Percentiles rank a stretch among this genome's conserved stretches.
These are phyloP conservation scores for Phylloscopus trochilus DNA, from an alignment of 2,113 vertebrate genomes.

Conservation along the genomic window DNA sequence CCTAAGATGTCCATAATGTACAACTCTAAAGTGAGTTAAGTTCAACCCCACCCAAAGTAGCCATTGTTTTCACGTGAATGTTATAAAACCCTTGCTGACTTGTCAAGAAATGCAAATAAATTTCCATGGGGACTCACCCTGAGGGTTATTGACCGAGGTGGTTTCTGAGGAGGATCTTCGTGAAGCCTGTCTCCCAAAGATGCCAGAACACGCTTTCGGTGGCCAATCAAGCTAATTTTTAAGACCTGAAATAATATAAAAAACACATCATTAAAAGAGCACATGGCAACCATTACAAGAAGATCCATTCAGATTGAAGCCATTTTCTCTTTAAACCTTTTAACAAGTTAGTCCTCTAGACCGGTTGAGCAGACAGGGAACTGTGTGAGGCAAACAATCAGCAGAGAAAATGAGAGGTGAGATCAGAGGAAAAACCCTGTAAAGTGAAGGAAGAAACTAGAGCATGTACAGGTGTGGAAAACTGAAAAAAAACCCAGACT, in stretches of 20 bases:
- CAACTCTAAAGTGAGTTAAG: neutral
- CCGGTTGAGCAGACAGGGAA: neutral
- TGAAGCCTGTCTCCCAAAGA: conserved; percentile 94
- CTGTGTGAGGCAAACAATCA: neutral
- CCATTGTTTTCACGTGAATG: neutral
- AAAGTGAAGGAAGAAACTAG: neutral
- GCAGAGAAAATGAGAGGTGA: neutral
- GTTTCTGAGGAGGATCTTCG: conserved; percentile 95
- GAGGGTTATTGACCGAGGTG: conserved; percentile 92
- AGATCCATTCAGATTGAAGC: neutral
- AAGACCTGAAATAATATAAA: conserved; percentile 81
- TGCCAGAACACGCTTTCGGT: conserved; percentile 93
- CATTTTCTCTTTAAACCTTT: neutral
- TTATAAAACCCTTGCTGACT: neutral
- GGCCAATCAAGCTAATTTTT: conserved; percentile 94
- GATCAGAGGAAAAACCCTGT: neutral
- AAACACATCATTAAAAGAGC: neutral
- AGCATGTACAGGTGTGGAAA: neutral
- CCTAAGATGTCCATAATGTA: neutral
- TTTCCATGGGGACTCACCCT: conserved; percentile 77
- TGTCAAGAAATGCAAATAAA: neutral
- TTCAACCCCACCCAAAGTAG: neutral
- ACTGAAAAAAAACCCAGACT: neutral
- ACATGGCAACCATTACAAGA: neutral
- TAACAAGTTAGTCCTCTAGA: neutral